Base-by-base conservation (phyloP, 2,888 invertebrate species). In the Pristionchus entomophagus region DNA sequence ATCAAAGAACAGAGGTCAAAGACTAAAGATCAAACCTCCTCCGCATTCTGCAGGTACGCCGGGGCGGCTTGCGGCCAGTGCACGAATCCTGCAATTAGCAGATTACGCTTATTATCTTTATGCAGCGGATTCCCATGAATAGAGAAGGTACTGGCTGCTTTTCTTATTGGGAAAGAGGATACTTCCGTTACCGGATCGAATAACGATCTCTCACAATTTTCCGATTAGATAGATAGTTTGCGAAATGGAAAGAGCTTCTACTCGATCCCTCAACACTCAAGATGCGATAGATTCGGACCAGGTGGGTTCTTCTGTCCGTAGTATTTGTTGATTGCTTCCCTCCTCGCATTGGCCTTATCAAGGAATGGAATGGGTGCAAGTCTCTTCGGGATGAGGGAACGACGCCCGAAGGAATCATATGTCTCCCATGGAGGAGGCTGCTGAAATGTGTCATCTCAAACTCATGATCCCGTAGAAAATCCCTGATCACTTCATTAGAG, bases 291-390 rank as follows among this genome's bases (percentile, higher is more conserved):
- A n/a, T n/a, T n/a, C n/a, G n/a, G n/a, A 73, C 73, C 73, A 73
- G 73, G 73, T 3, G 73, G 73, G 38, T 73, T 73, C 73, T 73
- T 73, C 41, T 73, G 73, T 41, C 73, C 73, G 12, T n/a, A 41
- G 32, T 41, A 38, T 14, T 41, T 45, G 26, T 73, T 73, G 41
- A 41, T 41, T 1, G 73, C 73, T 73, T 73, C 73, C n/a, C 73
- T 73, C 45, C 73, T 73, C n/a, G 73, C 41, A 73, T 73, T 73
- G 12, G 73, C 41, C 45, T 73, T 73, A n/a, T 73, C 73, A 4
- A 73, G 3, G 26, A 73, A 73, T 10, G 73, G 73, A 41, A 73
- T 8, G 4, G 73, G 73, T 6, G 73, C 73, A 10, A 73, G 41
- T 73, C 73, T 22, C 41, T 73, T 73, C 45, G 73, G 73, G 26